Percentiles rank a stretch among this genome's conserved stretches.
Evolutionary conservation across 1,140 invertebrate genomes (phyloP).

Genomic region (Cyphomyrmex costatus): DNA sequence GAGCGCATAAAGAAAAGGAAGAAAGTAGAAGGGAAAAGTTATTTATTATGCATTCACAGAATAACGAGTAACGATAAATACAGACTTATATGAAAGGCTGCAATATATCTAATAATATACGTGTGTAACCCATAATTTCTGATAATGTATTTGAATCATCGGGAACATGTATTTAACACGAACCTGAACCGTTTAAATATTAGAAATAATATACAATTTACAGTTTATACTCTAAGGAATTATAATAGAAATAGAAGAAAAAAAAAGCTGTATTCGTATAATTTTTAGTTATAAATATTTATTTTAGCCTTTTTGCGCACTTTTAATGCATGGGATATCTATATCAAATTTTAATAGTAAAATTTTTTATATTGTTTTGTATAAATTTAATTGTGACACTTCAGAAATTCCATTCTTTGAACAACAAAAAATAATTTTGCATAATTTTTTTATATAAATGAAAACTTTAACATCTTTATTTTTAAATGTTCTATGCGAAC

Average conservation of each 20-base stretch:
- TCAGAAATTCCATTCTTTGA: too few species aligned
- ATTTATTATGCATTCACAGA: constrained; percentile 4
- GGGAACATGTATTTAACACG: constrained; percentile 3
- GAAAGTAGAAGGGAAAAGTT: constrained; percentile 37
- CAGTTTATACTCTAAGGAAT: neutral
- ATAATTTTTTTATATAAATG: too few species aligned
- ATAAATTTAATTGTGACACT: too few species aligned
- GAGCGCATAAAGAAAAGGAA: neutral
- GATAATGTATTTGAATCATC: constrained; percentile 7
- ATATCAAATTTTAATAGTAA: too few species aligned
- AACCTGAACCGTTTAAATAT: neutral
- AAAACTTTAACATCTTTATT: too few species aligned
- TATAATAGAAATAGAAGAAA: neutral
- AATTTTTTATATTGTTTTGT: too few species aligned
- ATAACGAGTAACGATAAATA: neutral
- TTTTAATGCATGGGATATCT: too few species aligned
- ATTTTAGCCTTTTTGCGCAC: neutral
- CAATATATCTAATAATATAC: neutral
- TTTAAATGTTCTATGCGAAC: too few species aligned
- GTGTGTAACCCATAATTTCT: neutral
- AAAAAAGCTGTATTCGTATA: too few species aligned
- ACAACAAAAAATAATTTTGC: too few species aligned
- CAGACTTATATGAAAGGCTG: neutral
- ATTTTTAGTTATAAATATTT: neutral
- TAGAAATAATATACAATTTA: neutral